These are phyloP conservation scores for Phenganax stokvisi DNA, from an alignment of 92 coral and sea anemone species.

Conservation along the genomic window DNA sequence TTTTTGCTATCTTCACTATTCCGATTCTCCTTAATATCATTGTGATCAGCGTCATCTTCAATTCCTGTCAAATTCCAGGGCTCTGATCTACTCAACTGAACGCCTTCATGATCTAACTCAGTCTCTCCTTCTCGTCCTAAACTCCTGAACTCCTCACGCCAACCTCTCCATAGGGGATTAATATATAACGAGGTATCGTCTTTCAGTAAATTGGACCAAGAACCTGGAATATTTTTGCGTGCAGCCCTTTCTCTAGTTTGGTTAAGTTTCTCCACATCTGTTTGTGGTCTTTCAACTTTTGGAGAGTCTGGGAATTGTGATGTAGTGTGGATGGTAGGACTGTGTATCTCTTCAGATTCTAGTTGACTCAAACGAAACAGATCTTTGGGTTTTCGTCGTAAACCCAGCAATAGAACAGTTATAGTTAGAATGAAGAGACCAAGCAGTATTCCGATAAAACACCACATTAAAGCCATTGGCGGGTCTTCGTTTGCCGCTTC, in stretches of 20 bases:
- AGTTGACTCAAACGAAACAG: slow-evolving; percentile 24
- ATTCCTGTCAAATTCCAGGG: slow-evolving; percentile 9
- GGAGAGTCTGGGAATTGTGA: slow-evolving; percentile 16
- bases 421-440: slow-evolving; percentile 15
- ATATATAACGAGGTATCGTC: slow-evolving; percentile 5
- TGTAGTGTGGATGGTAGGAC: slow-evolving; percentile 21
- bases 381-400: slow-evolving; percentile 8
- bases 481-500: slow-evolving; percentile 28
- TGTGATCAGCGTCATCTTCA: background rate
- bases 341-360: background rate
- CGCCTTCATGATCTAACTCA: background rate
- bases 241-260: background rate
- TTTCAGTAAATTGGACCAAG: slow-evolving; percentile 1
- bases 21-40: background rate
- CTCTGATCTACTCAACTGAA: background rate
- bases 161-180: slow-evolving; percentile 26
- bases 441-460: slow-evolving; percentile 30
- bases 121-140: background rate
- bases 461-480: slow-evolving; percentile 34
- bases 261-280: background rate
- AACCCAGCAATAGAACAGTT: background rate
- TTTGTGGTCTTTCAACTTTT: background rate
- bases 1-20: background rate
- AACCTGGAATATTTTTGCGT: background rate
- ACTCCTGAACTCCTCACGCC: background rate